phyloP scores from a whole-genome alignment of 2,113 vertebrate genomes.

The Ptilonorhynchus violaceus region DNA sequence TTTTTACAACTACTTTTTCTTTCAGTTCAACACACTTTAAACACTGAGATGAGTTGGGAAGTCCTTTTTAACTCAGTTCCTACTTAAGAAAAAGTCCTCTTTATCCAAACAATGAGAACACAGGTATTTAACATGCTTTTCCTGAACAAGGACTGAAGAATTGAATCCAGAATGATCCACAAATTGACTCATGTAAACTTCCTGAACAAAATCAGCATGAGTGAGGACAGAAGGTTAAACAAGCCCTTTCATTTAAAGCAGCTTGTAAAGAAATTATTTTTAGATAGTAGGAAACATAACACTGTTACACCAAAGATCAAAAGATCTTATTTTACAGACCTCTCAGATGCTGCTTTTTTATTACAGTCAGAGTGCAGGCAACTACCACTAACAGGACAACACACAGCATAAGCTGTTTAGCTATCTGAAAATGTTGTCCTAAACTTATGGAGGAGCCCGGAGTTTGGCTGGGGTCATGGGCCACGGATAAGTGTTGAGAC shows the following conservation, averaged over 20 bases:
- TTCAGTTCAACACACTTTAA: background rate
- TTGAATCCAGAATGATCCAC: background rate
- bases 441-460: background rate
- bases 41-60: background rate
- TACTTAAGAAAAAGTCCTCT: background rate
- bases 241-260: conserved; percentile 17
- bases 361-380: background rate
- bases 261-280: conserved; percentile 54
- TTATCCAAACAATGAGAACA: background rate
- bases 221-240: conserved; percentile 31
- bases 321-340: conserved; percentile 17
- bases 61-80: background rate
- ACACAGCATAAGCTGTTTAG: background rate
- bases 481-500: rapidly evolving
- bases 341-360: background rate
- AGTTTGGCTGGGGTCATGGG: background rate
- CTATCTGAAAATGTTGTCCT: background rate
- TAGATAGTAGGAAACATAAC: conserved; percentile 51
- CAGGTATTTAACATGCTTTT: background rate
- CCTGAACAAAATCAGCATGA: background rate
- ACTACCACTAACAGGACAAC: background rate
- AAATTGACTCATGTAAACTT: background rate
- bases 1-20: background rate
- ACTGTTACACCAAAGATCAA: conserved; percentile 19
- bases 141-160: background rate